Percentiles rank a stretch among this genome's conserved stretches.
Evolutionary conservation across 1,140 invertebrate genomes (phyloP).

Genomic region (Atta cephalotes): DNA sequence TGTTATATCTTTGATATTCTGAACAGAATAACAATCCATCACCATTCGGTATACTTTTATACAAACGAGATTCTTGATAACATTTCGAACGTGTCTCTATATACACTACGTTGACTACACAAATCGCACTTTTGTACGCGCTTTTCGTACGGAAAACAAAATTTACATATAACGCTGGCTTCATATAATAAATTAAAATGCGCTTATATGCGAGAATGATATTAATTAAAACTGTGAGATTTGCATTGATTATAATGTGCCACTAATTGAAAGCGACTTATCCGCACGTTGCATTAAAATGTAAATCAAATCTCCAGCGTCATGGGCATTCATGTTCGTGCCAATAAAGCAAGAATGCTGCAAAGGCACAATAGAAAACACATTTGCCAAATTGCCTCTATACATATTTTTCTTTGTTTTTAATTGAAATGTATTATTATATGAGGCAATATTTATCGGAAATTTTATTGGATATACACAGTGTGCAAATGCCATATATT

Average conservation of each 20-base stretch:
- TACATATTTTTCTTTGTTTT: slow-evolving; percentile 24
- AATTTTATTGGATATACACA: slow-evolving; percentile 35
- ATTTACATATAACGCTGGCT: slow-evolving; percentile 32
- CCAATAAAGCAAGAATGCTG: slow-evolving; percentile 33
- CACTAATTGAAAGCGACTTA: slow-evolving; percentile 79
- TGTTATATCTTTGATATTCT: not conserved
- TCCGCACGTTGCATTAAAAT: slow-evolving; percentile 76
- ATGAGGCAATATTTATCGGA: slow-evolving; percentile 26
- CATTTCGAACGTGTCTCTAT: not conserved
- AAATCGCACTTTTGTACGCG: slow-evolving; percentile 27
- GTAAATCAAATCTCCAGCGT: slow-evolving; percentile 74
- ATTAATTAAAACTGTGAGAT: slow-evolving; percentile 78
- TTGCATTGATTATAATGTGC: slow-evolving; percentile 77
- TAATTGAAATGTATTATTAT: slow-evolving; percentile 27
- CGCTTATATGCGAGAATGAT: slow-evolving; percentile 66
- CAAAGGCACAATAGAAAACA: slow-evolving; percentile 33
- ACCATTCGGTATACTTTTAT: not conserved
- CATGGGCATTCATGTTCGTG: slow-evolving; percentile 35
- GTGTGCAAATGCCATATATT: not conserved
- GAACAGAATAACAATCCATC: not conserved
- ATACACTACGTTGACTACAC: no score
- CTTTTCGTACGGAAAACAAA: slow-evolving; percentile 37
- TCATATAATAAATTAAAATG: slow-evolving; percentile 78
- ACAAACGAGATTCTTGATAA: slow-evolving; percentile 32
- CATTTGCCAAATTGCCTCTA: not conserved